phyloP scores from a whole-genome alignment of 2,888 invertebrate genomes.

The Colletes collaris region DNA sequence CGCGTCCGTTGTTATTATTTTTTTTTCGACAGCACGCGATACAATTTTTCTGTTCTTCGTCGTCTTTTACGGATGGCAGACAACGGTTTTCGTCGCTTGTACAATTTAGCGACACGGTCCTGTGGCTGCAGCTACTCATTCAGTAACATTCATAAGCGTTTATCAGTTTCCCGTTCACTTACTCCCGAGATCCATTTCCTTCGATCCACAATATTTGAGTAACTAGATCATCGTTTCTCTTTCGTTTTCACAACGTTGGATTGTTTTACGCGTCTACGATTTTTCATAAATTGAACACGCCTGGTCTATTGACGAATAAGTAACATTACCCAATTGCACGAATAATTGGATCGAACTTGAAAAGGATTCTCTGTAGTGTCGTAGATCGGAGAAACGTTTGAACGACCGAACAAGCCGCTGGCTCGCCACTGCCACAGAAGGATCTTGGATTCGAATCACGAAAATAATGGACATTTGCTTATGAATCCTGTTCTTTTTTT shows the following conservation, averaged over 20 bases:
- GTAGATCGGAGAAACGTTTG: background rate
- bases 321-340: background rate
- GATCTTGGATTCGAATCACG: slow-evolving; percentile 7
- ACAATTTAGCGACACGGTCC: background rate
- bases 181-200: background rate
- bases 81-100: slow-evolving; percentile 10
- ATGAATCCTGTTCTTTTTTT: background rate
- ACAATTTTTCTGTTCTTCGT: slow-evolving; percentile 12
- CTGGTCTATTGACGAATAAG: background rate
- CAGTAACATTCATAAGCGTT: background rate
- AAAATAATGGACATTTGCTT: slow-evolving; percentile 18
- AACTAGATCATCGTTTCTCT: background rate
- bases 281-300: background rate
- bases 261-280: background rate
- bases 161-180: background rate
- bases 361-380: background rate
- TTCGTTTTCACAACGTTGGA: background rate
- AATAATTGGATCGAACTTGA: background rate
- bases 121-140: background rate
- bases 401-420: background rate
- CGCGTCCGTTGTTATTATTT: background rate
- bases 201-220: background rate
- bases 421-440: background rate
- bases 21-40: slow-evolving; percentile 7
- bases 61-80: slow-evolving; percentile 17